Percentiles rank a stretch among this genome's conserved stretches.
These are phyloP conservation scores for Apostichopus californicus DNA, from an alignment of 35 echinoderm and acorn worm genomes.

Conservation along the genomic window DNA sequence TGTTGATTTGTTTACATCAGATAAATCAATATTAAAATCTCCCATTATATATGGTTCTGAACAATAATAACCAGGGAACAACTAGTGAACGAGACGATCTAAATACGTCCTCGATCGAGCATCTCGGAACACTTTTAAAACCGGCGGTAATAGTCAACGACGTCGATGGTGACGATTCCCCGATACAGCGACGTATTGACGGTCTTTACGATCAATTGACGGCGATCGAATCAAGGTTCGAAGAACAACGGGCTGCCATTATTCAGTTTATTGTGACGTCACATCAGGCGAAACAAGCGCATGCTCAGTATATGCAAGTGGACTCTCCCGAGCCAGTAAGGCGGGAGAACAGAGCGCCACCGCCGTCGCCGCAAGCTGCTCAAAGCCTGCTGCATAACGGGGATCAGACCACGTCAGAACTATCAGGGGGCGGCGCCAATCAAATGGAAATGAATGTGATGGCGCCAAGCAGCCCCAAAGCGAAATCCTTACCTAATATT, in stretches of 20 bases:
- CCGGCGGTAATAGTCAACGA: conserved; percentile 33
- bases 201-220: conserved; percentile 79
- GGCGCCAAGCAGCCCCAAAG: conserved; percentile 10
- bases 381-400: conserved; percentile 1
- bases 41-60: no score
- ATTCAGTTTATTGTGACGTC: conserved; percentile 71
- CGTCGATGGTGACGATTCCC: conserved; percentile 30
- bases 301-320: conserved; percentile 11
- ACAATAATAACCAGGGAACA: not conserved
- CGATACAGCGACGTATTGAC: conserved; percentile 72
- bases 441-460: conserved; percentile 28
- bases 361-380: not conserved
- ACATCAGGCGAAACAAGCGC: conserved; percentile 19
- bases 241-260: conserved; percentile 76
- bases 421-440: not conserved
- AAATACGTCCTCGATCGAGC: not conserved
- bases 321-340: not conserved
- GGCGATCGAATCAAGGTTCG: conserved; percentile 76
- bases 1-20: no score
- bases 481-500: conserved; percentile 48
- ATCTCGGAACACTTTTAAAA: conserved; percentile 42
- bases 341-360: not conserved
- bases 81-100: not conserved
- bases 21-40: no score
- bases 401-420: not conserved